These are phyloP conservation scores for Mactra quadrangularis DNA, from an alignment of 1,140 invertebrate species.

Conservation along the genomic window DNA sequence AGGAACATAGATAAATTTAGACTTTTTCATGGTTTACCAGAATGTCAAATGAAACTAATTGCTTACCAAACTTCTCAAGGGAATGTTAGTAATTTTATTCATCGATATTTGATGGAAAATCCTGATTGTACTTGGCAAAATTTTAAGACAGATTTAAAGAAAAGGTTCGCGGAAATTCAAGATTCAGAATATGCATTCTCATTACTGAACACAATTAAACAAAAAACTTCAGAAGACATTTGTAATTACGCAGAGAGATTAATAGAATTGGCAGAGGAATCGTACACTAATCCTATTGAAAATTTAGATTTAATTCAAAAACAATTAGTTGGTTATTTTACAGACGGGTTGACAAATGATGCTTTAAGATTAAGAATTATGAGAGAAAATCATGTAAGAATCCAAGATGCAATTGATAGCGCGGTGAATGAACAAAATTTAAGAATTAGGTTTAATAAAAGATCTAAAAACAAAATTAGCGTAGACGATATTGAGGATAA, in stretches of 20 bases:
- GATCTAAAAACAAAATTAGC: not conserved
- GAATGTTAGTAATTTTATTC: constrained; percentile 3
- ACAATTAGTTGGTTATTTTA: not conserved
- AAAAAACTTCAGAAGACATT: not conserved
- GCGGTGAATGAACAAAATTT: constrained; percentile 9
- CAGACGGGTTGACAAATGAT: not conserved
- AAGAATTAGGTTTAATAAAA: not conserved
- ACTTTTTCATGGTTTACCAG: not conserved
- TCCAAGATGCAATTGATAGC: not conserved
- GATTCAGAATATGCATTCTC: constrained; percentile 17
- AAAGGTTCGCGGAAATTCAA: not conserved
- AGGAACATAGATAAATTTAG: not conserved
- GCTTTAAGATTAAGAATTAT: not conserved
- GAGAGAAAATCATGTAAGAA: not conserved
- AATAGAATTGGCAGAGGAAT: not conserved
- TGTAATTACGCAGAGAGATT: not conserved
- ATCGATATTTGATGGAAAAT: not conserved
- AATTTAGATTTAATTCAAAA: not conserved
- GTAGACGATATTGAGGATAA: not conserved
- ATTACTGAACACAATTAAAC: constrained; percentile 3
- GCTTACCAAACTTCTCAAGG: not conserved
- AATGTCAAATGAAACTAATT: not conserved
- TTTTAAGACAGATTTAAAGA: constrained; percentile 16
- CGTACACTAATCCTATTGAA: not conserved
- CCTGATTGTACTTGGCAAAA: not conserved